phyloP scores from a whole-genome alignment of 2,888 invertebrate species.

The Drosophila gaucha region DNA sequence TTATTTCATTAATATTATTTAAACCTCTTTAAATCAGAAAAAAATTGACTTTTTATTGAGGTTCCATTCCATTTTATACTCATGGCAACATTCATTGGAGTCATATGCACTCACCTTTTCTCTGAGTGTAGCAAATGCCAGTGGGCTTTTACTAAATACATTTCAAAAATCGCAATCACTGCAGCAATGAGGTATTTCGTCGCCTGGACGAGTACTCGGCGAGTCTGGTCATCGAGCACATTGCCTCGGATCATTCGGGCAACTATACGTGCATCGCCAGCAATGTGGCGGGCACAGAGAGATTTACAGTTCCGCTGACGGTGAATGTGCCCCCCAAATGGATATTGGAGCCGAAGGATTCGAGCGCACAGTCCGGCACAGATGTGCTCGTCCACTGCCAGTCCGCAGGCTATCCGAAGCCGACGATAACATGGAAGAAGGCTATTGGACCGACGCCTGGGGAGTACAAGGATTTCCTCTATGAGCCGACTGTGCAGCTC shows the following conservation, averaged over 20 bases:
- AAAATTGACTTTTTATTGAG: no score
- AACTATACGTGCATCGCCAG: constrained; percentile 96
- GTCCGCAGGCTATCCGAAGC: constrained; percentile 96
- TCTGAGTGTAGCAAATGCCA: constrained; percentile 1
- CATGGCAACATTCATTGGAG: no score
- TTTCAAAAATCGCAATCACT: neutral
- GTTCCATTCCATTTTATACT: no score
- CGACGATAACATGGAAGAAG: constrained; percentile 94
- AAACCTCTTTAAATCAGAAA: no score
- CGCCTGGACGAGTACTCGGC: constrained; percentile 94
- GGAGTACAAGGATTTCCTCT: constrained; percentile 93
- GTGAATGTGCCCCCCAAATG: constrained; percentile 96
- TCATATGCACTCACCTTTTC: neutral
- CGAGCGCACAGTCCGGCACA: constrained; percentile 93
- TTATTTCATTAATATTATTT: no score
- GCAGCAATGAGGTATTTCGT: constrained; percentile 86
- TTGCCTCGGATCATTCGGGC: constrained; percentile 93
- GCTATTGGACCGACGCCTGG: constrained; percentile 92
- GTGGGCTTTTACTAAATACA: neutral
- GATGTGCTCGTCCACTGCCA: constrained; percentile 94
- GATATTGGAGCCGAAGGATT: constrained; percentile 93
- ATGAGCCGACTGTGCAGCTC: constrained; percentile 91
- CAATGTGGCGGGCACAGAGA: constrained; percentile 92
- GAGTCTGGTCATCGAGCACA: constrained; percentile 93
- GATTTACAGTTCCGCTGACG: constrained; percentile 91